phyloP scores from a whole-genome alignment of 2,113 vertebrate genomes.

The Ictidomys tridecemlineatus region DNA sequence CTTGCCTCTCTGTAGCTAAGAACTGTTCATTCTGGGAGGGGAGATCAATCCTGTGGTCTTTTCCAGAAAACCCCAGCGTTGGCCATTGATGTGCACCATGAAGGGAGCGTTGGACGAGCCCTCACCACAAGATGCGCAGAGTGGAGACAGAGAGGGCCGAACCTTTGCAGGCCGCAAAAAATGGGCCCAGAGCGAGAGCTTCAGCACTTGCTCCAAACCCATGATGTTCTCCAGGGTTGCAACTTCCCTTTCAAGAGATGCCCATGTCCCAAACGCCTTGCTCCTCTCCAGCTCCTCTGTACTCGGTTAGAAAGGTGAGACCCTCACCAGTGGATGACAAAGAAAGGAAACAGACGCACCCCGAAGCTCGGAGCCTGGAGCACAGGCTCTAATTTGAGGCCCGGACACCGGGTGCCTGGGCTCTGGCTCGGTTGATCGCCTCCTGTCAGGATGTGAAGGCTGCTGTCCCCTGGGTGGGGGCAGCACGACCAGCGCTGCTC shows the following conservation, averaged over 20 bases:
- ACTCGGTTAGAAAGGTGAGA: neutral
- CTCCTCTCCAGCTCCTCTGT: slow-evolving; percentile 46
- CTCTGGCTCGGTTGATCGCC: slow-evolving; percentile 86
- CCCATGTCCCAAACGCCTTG: neutral
- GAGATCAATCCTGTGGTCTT: neutral
- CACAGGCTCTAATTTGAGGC: neutral
- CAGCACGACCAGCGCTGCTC: slow-evolving; percentile 33
- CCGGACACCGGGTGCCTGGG: slow-evolving; percentile 16
- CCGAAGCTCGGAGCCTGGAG: neutral
- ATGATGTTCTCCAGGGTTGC: too few relatives aligned
- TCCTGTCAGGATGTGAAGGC: slow-evolving; percentile 83
- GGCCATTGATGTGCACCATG: accelerated
- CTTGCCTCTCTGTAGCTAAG: neutral
- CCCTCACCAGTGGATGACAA: neutral
- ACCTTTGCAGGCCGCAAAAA: neutral
- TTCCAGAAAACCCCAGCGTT: neutral
- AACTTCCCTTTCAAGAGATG: neutral
- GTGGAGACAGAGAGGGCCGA: neutral
- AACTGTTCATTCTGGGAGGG: neutral
- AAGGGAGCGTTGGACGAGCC: accelerated
- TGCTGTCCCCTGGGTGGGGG: slow-evolving; percentile 68
- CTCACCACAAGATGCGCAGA: accelerated
- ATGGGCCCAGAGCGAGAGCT: neutral
- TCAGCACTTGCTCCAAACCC: neutral
- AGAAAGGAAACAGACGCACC: neutral